A percentile compares a stretch with the other conserved stretches of the same genome.
Conservation (phyloP, 2,113 vertebrate species). For the Neogale vison region DNA sequence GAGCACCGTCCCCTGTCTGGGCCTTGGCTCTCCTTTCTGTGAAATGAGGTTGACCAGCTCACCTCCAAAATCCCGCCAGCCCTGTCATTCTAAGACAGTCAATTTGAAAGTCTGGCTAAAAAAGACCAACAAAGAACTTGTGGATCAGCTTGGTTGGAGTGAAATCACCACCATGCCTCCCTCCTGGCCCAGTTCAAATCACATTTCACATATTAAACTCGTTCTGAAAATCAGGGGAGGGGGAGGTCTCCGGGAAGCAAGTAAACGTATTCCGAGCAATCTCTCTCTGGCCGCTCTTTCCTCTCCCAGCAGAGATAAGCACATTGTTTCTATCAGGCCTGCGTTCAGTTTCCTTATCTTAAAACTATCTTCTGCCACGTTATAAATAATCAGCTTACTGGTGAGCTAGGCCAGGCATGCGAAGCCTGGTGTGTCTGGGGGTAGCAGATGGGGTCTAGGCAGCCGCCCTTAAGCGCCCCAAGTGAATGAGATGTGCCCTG, state of each 20-base stretch:
- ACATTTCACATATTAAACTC: conserved; percentile 64
- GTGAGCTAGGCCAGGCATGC: conserved; percentile 47
- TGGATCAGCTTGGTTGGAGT: conserved; percentile 23
- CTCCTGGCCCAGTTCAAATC: conserved; percentile 14
- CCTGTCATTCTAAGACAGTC: neutral
- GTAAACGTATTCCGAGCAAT: conserved; percentile 58
- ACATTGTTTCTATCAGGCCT: conserved; percentile 70
- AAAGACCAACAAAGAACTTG: conserved; percentile 3
- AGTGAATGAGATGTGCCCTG: neutral
- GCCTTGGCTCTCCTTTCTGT: neutral
- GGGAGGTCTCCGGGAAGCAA: conserved; percentile 41
- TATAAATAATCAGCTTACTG: conserved; percentile 83
- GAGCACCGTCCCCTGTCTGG: neutral
- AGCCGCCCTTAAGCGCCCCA: neutral
- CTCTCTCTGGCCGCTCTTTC: conserved; percentile 56
- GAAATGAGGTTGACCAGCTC: neutral
- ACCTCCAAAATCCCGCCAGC: neutral
- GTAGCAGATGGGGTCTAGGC: neutral
- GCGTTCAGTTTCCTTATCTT: conserved; percentile 74
- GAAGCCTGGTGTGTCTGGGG: neutral
- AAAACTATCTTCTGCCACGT: conserved; percentile 78
- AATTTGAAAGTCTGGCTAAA: neutral
- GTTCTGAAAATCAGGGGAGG: conserved; percentile 16
- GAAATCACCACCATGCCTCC: neutral
- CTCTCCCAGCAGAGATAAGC: conserved; percentile 59